Percentiles rank a stretch among this genome's conserved stretches.
Conservation (phyloP, 2,797 vertebrate species). For the Siniperca obscura region DNA sequence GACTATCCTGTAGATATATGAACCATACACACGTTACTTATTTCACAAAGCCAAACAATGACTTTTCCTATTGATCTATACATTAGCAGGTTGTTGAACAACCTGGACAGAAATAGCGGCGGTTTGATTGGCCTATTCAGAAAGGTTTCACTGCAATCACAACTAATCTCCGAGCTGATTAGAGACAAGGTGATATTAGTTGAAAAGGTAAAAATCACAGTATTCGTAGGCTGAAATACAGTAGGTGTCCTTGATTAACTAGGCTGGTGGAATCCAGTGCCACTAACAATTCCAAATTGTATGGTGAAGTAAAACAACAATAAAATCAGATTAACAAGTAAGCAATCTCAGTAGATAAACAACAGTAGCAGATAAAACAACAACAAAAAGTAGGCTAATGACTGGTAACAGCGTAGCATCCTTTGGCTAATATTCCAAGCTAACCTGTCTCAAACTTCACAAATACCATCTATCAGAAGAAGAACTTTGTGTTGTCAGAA, state of each 20-base stretch:
- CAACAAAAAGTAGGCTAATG: not conserved
- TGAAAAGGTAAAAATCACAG: not conserved
- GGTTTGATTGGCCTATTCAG: slow-evolving; percentile 39
- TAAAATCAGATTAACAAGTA: not conserved
- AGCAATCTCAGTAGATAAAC: too few relatives aligned
- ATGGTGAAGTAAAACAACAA: not conserved
- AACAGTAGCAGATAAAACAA: too few relatives aligned
- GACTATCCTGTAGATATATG: slow-evolving; percentile 16
- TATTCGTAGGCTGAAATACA: not conserved
- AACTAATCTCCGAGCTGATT: not conserved
- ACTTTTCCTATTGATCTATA: slow-evolving; percentile 26
- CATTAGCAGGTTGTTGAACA: slow-evolving; percentile 41
- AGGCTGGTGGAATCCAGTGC: not conserved
- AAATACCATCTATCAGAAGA: not conserved
- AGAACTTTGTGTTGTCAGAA: not conserved
- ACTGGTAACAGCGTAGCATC: not conserved
- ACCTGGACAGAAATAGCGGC: slow-evolving; percentile 9
- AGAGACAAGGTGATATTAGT: not conserved
- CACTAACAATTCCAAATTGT: not conserved
- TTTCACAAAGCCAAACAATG: slow-evolving; percentile 4
- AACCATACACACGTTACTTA: not conserved
- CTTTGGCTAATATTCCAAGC: not conserved
- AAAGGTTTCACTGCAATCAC: slow-evolving; percentile 27
- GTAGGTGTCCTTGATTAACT: not conserved
- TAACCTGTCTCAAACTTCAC: not conserved